phyloP scores from a whole-genome alignment of 2,888 invertebrate genomes.

The Hyposoter dolosus region DNA sequence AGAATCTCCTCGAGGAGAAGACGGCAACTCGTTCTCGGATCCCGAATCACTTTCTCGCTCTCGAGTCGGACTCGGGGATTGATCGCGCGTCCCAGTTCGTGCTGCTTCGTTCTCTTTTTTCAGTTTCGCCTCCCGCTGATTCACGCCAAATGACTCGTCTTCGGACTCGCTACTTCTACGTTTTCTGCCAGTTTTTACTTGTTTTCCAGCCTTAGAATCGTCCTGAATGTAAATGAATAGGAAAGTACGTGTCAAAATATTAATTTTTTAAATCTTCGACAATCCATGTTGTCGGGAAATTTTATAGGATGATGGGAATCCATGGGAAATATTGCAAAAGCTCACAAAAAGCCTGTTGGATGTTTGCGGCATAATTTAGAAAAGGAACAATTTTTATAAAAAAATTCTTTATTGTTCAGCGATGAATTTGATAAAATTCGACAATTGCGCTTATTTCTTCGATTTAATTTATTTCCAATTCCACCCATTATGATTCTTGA shows the following conservation, averaged over 20 bases:
- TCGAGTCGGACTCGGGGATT: conserved; percentile 65
- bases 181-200: conserved; percentile 30
- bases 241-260: background rate
- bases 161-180: conserved; percentile 57
- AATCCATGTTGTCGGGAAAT: background rate
- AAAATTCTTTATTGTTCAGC: background rate
- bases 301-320: background rate
- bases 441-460: background rate
- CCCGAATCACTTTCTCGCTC: conserved; percentile 22
- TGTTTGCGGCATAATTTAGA: background rate
- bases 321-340: background rate
- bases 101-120: conserved; percentile 54
- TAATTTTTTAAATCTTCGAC: background rate
- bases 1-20: background rate
- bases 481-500: too few relatives aligned
- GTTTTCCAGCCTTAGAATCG: conserved; percentile 5
- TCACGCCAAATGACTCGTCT: conserved; percentile 13
- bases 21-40: background rate
- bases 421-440: background rate
- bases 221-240: background rate
- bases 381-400: background rate
- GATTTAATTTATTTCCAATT: too few relatives aligned
- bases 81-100: conserved; percentile 45
- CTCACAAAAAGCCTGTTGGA: background rate
- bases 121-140: conserved; percentile 40